These are phyloP conservation scores for Erythrocebus patas DNA, from an alignment of 2,113 vertebrate species.

Conservation along the genomic window DNA sequence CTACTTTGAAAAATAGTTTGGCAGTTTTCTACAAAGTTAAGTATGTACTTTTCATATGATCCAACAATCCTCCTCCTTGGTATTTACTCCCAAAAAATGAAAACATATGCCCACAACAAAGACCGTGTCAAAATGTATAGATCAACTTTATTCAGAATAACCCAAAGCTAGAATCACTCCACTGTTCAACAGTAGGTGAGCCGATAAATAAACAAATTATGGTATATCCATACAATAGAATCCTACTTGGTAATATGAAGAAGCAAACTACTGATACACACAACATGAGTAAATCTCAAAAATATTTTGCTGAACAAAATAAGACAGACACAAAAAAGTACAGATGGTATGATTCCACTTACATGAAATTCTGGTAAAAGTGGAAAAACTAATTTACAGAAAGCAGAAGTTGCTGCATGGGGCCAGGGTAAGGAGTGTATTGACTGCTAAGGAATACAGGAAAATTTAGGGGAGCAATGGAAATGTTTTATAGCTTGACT, in stretches of 20 bases:
- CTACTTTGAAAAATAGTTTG: background rate
- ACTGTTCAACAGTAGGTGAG: background rate
- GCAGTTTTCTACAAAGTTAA: slow-evolving; percentile 26
- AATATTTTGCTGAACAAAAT: background rate
- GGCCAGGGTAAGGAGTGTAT: background rate
- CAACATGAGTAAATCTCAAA: background rate
- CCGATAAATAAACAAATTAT: background rate
- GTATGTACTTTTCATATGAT: background rate
- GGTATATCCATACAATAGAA: background rate
- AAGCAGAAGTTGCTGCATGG: background rate
- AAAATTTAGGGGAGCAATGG: background rate
- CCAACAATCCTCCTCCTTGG: background rate
- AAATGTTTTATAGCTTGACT: background rate
- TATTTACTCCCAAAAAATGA: background rate
- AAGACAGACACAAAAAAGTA: background rate
- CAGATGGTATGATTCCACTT: background rate
- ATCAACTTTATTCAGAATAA: background rate
- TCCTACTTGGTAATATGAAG: background rate
- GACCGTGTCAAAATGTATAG: background rate
- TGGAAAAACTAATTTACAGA: background rate
- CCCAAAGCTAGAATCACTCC: background rate
- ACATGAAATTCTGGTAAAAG: background rate
- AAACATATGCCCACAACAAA: background rate
- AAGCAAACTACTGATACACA: background rate
- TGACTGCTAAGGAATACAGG: background rate